phyloP scores from a whole-genome alignment of 2,888 invertebrate species.

The Limnephilus marmoratus region DNA sequence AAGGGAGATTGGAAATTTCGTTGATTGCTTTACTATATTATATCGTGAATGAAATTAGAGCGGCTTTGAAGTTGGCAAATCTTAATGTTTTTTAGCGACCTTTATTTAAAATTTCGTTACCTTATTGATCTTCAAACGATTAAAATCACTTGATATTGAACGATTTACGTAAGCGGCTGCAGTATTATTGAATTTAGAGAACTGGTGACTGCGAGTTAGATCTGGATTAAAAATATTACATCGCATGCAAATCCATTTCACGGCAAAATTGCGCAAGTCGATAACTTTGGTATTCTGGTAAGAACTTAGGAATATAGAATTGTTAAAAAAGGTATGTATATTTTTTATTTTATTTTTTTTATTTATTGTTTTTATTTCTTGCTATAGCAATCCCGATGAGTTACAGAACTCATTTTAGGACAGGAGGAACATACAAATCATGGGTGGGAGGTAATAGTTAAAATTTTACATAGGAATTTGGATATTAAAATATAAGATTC shows the following conservation, averaged over 20 bases:
- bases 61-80: background rate
- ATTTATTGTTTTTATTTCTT: no score
- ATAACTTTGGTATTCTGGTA: background rate
- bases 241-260: background rate
- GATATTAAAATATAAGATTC: no score
- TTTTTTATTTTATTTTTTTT: no score
- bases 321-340: background rate
- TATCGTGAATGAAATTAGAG: background rate
- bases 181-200: background rate
- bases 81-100: background rate
- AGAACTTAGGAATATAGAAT: background rate
- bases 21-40: background rate
- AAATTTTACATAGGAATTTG: no score
- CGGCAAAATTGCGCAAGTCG: background rate
- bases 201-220: background rate
- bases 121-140: background rate
- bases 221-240: background rate
- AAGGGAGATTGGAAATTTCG: background rate
- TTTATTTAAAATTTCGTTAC: background rate
- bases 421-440: no score
- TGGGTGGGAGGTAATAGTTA: no score
- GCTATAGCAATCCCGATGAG: no score
- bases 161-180: background rate
- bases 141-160: background rate
- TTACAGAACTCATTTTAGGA: no score